Conservation (phyloP, 2,888 invertebrate species). For the Platycheirus albimanus region DNA sequence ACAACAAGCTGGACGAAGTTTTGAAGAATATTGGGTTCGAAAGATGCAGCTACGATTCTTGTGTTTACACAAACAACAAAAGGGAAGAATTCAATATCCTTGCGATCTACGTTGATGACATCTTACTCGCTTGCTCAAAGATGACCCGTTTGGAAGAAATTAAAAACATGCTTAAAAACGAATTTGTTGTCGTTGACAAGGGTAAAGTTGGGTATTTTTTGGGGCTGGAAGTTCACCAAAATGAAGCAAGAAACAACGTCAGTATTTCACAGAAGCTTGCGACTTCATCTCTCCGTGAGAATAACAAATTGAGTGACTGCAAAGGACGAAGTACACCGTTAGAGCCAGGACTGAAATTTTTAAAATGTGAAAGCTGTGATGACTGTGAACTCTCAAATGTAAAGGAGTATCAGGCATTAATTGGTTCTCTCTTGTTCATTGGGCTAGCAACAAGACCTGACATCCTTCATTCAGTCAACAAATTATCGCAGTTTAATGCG, state of each 20-base stretch:
- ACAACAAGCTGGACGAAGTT: slow-evolving; percentile 17
- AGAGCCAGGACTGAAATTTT: slow-evolving; percentile 21
- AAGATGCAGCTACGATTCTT: slow-evolving; percentile 21
- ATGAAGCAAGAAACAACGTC: slow-evolving; percentile 9
- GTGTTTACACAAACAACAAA: slow-evolving; percentile 32
- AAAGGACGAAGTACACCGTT: slow-evolving; percentile 31
- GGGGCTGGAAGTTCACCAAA: slow-evolving; percentile 32
- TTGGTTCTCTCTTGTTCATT: slow-evolving; percentile 25
- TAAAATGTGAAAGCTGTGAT: slow-evolving; percentile 17
- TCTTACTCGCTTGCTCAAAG: slow-evolving; percentile 15
- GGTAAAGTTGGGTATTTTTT: slow-evolving; percentile 21
- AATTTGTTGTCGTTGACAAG: slow-evolving; percentile 12
- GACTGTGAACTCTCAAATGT: slow-evolving; percentile 22
- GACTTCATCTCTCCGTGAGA: slow-evolving; percentile 15
- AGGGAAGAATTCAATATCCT: slow-evolving; percentile 21
- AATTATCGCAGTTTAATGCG: slow-evolving; percentile 54
- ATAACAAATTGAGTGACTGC: slow-evolving; percentile 13
- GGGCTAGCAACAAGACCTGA: slow-evolving; percentile 48
- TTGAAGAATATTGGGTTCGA: slow-evolving; percentile 15
- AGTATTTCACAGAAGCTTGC: slow-evolving; percentile 12
- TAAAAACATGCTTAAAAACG: slow-evolving; percentile 7
- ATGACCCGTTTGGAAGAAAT: slow-evolving; percentile 4
- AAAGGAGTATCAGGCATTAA: slow-evolving; percentile 27
- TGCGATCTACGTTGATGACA: slow-evolving; percentile 32
- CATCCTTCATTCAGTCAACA: slow-evolving; percentile 56